phyloP scores from a whole-genome alignment of 2,113 vertebrate species.

The Hipposideros armiger region DNA sequence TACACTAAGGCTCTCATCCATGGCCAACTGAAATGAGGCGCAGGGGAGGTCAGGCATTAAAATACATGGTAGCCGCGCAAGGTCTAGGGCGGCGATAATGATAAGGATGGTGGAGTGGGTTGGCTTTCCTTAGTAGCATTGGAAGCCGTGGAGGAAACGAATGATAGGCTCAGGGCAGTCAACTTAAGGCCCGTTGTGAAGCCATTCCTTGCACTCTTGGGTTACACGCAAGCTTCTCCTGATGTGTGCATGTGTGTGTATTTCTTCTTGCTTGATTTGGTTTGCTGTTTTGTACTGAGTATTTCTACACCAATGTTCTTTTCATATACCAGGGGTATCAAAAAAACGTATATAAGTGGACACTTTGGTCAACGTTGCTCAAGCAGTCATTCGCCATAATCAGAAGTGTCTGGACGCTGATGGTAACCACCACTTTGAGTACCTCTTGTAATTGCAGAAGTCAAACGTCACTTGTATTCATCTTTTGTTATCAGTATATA shows the following conservation, averaged over 20 bases:
- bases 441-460: no score
- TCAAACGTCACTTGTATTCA: no score
- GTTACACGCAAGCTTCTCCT: background rate
- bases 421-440: no score
- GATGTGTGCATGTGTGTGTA: background rate
- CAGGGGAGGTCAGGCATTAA: background rate
- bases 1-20: no score
- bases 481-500: no score
- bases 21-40: background rate
- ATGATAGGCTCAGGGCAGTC: background rate
- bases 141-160: background rate
- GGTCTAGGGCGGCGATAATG: background rate
- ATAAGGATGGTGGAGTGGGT: background rate
- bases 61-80: background rate
- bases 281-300: background rate
- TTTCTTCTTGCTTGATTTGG: background rate
- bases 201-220: slow-evolving; percentile 36
- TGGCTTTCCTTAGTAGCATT: background rate
- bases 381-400: no score
- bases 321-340: no score
- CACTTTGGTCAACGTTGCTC: no score
- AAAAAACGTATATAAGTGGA: no score
- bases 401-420: no score
- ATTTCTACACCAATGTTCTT: background rate
- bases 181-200: background rate